phyloP scores from a whole-genome alignment of 2,888 invertebrate genomes.

The Drosophila robusta region DNA sequence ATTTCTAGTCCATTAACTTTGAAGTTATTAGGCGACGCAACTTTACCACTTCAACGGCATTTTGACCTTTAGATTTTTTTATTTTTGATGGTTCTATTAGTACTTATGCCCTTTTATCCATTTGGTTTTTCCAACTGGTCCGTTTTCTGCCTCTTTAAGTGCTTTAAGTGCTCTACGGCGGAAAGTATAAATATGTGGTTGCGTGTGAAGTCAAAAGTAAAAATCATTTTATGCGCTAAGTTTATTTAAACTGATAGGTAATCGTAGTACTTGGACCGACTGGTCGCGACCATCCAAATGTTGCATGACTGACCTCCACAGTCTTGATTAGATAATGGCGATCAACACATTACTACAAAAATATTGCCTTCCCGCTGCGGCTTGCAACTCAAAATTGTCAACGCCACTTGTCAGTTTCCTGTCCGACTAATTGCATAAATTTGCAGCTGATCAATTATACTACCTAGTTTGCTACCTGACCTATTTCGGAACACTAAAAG shows the following conservation, averaged over 20 bases:
- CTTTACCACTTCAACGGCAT: constrained; percentile 62
- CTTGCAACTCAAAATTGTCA: constrained; percentile 12
- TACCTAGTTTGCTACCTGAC: constrained; percentile 22
- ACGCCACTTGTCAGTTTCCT: constrained; percentile 38
- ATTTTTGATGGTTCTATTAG: constrained; percentile 16
- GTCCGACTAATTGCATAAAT: constrained; percentile 45
- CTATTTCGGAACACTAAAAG: constrained; percentile 17
- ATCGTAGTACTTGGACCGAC: neutral
- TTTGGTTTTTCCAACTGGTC: constrained; percentile 8
- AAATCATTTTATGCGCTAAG: neutral
- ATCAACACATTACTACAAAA: neutral
- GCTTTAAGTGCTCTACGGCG: constrained; percentile 2
- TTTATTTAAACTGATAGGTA: neutral
- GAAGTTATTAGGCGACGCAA: constrained; percentile 63
- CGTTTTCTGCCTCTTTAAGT: constrained; percentile 17
- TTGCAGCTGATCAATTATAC: constrained; percentile 42
- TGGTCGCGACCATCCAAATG: neutral
- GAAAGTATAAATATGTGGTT: neutral
- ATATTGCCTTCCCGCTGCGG: neutral
- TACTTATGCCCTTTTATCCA: constrained; percentile 15
- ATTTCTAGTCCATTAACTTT: constrained; percentile 80
- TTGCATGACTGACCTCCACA: neutral
- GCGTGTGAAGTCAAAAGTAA: neutral
- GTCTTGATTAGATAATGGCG: constrained; percentile 3
- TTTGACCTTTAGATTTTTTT: constrained; percentile 22